Evolutionary conservation across 2,888 invertebrate genomes (phyloP), one percentile per base, ranked within the genome.

Genomic region (Polydrusus tereticollis): DNA sequence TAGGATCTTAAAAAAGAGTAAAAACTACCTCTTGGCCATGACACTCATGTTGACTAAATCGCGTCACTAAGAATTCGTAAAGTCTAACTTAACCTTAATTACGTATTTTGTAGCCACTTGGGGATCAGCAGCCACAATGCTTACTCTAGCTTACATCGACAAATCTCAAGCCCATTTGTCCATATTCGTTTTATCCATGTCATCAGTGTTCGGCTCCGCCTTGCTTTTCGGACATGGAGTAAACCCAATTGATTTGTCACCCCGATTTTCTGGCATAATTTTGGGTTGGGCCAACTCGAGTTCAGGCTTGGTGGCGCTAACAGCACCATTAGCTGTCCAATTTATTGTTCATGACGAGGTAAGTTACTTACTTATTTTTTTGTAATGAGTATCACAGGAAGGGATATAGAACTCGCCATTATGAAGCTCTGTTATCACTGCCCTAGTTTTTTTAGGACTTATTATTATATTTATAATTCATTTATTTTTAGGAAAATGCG

Each of bases 231-330:
- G 93, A 90, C 81, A 89, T 90, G 88, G 52, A 14, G 88, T 90
- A 20, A 94, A 94, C 75, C 94, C 94, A 81, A 92, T 95, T 75
- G 95, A 95, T 85, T 86, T 95, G 62, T 92, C 94, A 4, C 94
- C 95, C 0, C 93, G 93, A 83, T 93, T 92, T 82, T 93, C 94
- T 4, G 94, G 94, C 33, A 91, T 92, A 0, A 84, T 95, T 77
- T 93, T 95, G 93, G 94, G 94, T 7, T 90, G 95, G 78, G 94
- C 93, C 1, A 95, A 95, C 81, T 91, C 91, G 6, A 86, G 88
- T 14, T 91, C 93, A 0, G 93, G 93, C 79, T 86, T 94, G 8
- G 91, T 92, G 84, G 93, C 94, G 64, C 91, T 95, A 73, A 86
- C 94, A 78, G 94, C 93, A 0, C 94, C 95, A 0, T 84, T 93